Evolutionary conservation across 37 sponge, comb jelly and placozoan genomes (phyloP).

Genomic region (Tethya wilhelma): DNA sequence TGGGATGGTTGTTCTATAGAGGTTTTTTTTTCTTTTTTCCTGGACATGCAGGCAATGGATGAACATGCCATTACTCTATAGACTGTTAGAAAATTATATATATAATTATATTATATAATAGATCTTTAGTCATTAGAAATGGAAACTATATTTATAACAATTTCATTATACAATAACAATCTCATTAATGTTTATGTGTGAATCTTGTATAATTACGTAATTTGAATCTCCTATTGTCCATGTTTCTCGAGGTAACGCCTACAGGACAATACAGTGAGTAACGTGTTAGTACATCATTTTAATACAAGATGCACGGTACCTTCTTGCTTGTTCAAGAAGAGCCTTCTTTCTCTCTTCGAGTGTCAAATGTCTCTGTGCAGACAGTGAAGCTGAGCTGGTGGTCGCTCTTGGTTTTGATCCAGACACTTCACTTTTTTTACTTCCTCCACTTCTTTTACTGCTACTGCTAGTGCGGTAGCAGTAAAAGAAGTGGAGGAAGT

Average conservation of each 20-base stretch:
- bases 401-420: background rate
- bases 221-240: slow-evolving; percentile 15
- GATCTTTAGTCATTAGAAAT: no score
- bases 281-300: background rate
- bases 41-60: no score
- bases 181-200: background rate
- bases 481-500: no score
- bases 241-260: slow-evolving; percentile 64
- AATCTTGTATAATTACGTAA: background rate
- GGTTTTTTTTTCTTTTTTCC: background rate
- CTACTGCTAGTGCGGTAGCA: slow-evolving; percentile 4
- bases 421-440: background rate
- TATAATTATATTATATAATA: no score
- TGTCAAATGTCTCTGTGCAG: slow-evolving; percentile 52
- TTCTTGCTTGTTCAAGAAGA: slow-evolving; percentile 64
- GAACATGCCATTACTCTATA: no score
- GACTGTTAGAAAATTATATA: no score
- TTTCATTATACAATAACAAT: no score
- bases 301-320: slow-evolving; percentile 24
- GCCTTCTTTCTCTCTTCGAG: slow-evolving; percentile 74
- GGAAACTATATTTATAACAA: no score
- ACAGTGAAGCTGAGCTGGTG: background rate
- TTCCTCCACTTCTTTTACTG: background rate
- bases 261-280: background rate
- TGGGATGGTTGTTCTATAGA: background rate